These are phyloP conservation scores for Dugesia japonica DNA, from an alignment of 2,888 invertebrate species.

Conservation along the genomic window DNA sequence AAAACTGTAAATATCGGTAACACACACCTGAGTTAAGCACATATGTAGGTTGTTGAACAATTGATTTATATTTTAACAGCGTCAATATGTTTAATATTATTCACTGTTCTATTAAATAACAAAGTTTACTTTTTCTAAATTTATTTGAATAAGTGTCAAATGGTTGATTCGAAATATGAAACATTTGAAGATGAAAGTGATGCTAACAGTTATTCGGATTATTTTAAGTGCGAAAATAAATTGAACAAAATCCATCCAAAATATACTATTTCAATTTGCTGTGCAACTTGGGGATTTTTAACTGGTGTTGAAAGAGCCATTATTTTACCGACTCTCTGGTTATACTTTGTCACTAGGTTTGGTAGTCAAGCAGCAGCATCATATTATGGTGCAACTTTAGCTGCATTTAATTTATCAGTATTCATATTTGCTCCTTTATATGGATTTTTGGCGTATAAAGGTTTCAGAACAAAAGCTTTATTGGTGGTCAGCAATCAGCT, in stretches of 20 bases:
- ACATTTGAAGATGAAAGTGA: neutral
- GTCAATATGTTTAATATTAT: neutral
- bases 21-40: neutral
- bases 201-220: neutral
- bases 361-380: slow-evolving; percentile 40
- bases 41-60: neutral
- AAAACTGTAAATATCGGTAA: neutral
- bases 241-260: neutral
- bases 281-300: slow-evolving; percentile 24
- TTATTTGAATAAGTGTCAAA: neutral
- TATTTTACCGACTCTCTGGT: slow-evolving; percentile 49
- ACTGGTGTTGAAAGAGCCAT: slow-evolving; percentile 42
- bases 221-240: neutral
- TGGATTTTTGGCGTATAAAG: slow-evolving; percentile 30
- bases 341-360: slow-evolving; percentile 46
- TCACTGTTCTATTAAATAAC: neutral
- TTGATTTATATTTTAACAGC: neutral
- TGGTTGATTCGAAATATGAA: neutral
- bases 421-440: slow-evolving; percentile 48
- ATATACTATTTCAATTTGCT: neutral
- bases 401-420: slow-evolving; percentile 40
- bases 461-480: slow-evolving; percentile 27
- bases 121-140: neutral
- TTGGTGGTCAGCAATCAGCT: slow-evolving; percentile 28
- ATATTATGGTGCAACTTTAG: slow-evolving; percentile 30